Evolutionary conservation across 2,797 vertebrate species (phyloP).

Genomic region (Trichosurus vulpecula): DNA sequence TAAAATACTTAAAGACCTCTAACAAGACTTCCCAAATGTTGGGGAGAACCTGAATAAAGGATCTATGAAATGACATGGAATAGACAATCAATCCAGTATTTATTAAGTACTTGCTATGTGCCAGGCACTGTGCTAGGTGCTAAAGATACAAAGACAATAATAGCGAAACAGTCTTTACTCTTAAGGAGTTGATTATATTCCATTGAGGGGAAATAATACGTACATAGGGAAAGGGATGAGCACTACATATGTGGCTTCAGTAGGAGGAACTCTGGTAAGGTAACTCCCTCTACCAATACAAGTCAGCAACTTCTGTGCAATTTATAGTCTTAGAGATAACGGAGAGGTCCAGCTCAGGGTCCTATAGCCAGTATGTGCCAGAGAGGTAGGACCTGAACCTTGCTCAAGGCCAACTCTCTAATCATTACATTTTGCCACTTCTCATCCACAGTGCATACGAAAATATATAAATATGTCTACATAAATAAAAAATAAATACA

Average conservation of each 20-base stretch:
- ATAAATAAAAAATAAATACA: neutral
- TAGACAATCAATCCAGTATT: fast-evolving
- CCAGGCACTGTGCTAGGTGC: neutral
- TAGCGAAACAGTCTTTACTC: neutral
- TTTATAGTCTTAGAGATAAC: neutral
- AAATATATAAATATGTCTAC: neutral
- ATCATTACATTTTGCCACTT: neutral
- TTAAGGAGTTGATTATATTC: neutral
- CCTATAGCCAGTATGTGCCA: neutral
- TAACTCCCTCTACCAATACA: neutral
- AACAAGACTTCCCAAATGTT: too few relatives aligned
- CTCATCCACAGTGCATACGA: neutral
- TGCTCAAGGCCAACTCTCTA: neutral
- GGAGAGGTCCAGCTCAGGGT: neutral
- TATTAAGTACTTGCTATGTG: neutral
- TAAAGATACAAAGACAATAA: neutral
- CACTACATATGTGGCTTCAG: neutral
- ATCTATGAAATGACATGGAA: neutral
- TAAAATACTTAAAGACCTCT: neutral
- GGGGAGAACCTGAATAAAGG: neutral
- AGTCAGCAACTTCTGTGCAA: neutral
- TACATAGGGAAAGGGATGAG: neutral
- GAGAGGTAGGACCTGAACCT: neutral
- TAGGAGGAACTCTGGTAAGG: neutral
- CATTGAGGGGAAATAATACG: neutral